Evolutionary conservation across 2,113 vertebrate species (phyloP).

Genomic region (Atrichornis clamosus): DNA sequence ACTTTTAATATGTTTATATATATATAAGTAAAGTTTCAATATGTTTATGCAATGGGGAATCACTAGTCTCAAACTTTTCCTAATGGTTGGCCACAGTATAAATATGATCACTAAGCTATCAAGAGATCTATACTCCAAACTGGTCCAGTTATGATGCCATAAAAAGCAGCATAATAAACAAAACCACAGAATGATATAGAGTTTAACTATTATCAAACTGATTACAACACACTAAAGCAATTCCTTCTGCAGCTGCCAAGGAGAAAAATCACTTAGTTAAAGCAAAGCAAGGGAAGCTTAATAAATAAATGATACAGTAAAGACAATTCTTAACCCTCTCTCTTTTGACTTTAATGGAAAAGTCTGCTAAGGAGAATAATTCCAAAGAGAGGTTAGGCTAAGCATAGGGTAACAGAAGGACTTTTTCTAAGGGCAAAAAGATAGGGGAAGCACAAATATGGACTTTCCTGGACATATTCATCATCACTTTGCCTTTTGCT

Average conservation of each 20-base stretch:
- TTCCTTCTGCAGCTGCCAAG: not conserved
- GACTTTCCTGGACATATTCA: not conserved
- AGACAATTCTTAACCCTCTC: not conserved
- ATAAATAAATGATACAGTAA: not conserved
- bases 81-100: not conserved
- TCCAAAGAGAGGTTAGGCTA: not conserved
- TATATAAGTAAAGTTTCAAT: accelerated
- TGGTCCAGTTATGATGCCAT: not conserved
- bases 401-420: not conserved
- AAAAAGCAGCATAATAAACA: not conserved
- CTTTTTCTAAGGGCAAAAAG: not conserved
- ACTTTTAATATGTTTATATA: not conserved
- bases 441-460: not conserved
- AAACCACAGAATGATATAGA: not conserved
- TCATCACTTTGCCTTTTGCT: not conserved
- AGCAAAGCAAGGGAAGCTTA: not conserved
- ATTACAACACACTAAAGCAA: not conserved
- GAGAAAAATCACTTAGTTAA: not conserved
- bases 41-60: not conserved
- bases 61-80: not conserved
- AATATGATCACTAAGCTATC: not conserved
- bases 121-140: not conserved
- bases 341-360: not conserved
- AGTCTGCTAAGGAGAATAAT: not conserved
- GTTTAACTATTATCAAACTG: not conserved